Percentiles rank a stretch among this genome's conserved stretches.
Conservation (phyloP, 2,113 vertebrate genomes). For the Chitala chitala region DNA sequence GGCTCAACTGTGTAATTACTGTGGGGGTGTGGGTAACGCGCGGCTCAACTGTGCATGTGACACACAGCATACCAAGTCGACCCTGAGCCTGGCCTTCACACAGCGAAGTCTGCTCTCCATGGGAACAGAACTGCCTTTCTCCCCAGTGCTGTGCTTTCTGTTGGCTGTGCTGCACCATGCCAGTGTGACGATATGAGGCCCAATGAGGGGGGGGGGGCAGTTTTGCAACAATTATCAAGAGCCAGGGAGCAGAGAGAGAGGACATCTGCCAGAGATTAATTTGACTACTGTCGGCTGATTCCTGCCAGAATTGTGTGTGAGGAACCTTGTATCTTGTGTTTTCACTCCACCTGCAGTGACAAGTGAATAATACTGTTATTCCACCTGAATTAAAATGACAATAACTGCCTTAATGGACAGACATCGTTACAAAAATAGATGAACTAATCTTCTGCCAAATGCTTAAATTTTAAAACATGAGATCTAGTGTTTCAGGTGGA, state of each 20-base stretch:
- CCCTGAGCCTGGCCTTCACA: too few relatives aligned
- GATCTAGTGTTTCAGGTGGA: too few relatives aligned
- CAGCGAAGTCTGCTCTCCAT: too few relatives aligned
- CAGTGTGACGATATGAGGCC: background rate
- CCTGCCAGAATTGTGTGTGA: background rate
- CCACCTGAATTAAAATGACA: background rate
- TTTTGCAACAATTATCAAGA: background rate
- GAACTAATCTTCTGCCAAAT: too few relatives aligned
- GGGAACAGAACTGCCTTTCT: too few relatives aligned
- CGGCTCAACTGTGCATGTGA: too few relatives aligned
- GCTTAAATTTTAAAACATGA: too few relatives aligned
- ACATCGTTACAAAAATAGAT: background rate
- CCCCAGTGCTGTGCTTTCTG: too few relatives aligned
- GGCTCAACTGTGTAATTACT: too few relatives aligned
- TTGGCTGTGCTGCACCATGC: background rate
- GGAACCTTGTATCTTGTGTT: background rate
- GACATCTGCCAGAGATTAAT: background rate
- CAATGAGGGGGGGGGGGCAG: background rate
- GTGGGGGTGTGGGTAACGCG: too few relatives aligned
- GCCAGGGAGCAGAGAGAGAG: background rate
- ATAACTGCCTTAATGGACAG: background rate
- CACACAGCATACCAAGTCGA: too few relatives aligned
- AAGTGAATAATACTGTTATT: background rate
- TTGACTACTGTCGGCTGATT: background rate
- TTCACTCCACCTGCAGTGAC: background rate